Percentiles rank a stretch among this genome's conserved stretches.
phyloP scores from a whole-genome alignment of 2,113 vertebrate species.

The Callocephalon fimbriatum region DNA sequence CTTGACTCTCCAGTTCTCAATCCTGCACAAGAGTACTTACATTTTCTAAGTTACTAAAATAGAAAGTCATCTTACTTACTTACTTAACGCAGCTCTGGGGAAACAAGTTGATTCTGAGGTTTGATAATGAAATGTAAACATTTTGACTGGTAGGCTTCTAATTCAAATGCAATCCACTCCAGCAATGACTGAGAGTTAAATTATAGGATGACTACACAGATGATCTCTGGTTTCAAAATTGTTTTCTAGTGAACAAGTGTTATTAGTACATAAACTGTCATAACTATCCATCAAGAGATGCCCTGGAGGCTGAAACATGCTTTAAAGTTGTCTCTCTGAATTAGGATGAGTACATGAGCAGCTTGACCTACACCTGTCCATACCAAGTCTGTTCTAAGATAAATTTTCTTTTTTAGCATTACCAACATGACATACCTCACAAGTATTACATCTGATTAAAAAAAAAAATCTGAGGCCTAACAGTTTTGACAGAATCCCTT shows the following conservation, averaged over 20 bases:
- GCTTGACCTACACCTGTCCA: background rate
- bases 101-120: background rate
- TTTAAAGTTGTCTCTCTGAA: background rate
- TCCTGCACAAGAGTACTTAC: background rate
- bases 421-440: background rate
- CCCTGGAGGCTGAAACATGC: background rate
- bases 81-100: background rate
- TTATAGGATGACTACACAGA: background rate
- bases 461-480: background rate
- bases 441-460: background rate
- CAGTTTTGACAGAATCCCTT: background rate
- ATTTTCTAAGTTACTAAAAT: background rate
- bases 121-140: background rate
- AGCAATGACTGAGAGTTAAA: background rate
- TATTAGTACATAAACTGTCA: background rate
- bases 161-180: background rate
- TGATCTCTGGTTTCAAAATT: background rate
- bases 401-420: background rate
- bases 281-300: slow-evolving; percentile 21
- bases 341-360: background rate
- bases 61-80: background rate
- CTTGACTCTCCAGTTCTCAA: background rate
- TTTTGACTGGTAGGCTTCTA: background rate
- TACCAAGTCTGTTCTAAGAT: background rate
- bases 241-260: background rate